A percentile compares a stretch with the other conserved stretches of the same genome.
These are phyloP conservation scores for Bradynema listronoti DNA, from an alignment of 1,140 invertebrate species.

Conservation along the genomic window DNA sequence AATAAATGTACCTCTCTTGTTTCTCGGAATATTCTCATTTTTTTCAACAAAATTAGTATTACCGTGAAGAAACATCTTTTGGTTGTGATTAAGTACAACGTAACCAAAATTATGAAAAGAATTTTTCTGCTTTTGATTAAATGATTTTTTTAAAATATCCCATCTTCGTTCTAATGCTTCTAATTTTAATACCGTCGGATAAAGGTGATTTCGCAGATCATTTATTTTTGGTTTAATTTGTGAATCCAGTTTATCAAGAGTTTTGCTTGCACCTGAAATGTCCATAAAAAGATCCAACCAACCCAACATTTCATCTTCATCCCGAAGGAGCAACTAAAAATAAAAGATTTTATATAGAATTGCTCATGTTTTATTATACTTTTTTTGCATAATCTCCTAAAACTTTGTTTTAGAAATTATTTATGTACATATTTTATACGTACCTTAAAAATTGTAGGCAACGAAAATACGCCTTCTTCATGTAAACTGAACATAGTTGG, in stretches of 20 bases:
- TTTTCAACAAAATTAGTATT: too few species aligned
- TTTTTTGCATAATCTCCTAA: background rate
- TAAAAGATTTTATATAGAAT: background rate
- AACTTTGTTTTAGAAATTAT: background rate
- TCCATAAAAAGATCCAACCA: conserved; percentile 27
- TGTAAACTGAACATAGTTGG: conserved; percentile 8
- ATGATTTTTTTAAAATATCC: too few species aligned
- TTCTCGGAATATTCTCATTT: too few species aligned
- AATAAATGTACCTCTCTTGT: too few species aligned
- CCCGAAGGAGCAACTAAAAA: conserved; percentile 21
- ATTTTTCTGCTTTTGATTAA: too few species aligned
- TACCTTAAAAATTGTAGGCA: conserved; percentile 8
- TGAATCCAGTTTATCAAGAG: conserved; percentile 16
- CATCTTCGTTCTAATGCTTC: conserved; percentile 18
- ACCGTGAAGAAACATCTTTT: too few species aligned
- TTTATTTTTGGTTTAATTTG: conserved; percentile 20
- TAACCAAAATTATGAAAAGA: too few species aligned
- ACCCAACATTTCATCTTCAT: conserved; percentile 12
- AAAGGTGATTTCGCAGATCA: conserved; percentile 6
- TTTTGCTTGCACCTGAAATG: conserved; percentile 12
- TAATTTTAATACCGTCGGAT: conserved; percentile 20
- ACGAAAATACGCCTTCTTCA: conserved; percentile 8
- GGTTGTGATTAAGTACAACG: too few species aligned
- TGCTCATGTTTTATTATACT: background rate
- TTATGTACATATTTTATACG: background rate